phyloP scores from a whole-genome alignment of 2,797 vertebrate species.

The Malurus leucopterus region DNA sequence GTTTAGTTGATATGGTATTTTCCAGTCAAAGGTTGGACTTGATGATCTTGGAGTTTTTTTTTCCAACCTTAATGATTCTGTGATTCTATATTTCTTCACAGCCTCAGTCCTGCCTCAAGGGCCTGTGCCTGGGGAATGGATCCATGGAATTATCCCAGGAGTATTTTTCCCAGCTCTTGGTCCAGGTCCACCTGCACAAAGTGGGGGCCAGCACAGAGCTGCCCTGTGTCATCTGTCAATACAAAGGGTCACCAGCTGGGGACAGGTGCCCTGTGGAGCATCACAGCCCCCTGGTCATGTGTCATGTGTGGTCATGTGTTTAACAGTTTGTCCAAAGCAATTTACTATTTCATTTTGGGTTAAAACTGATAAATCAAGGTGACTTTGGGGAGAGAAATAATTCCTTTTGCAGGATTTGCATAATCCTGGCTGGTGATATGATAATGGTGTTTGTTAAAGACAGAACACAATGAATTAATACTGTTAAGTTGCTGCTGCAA shows the following conservation, averaged over 20 bases:
- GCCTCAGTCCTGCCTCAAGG: background rate
- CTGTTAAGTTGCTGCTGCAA: constrained; percentile 73
- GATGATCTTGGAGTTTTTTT: background rate
- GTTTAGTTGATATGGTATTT: background rate
- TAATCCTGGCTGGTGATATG: constrained; percentile 77
- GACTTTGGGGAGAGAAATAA: constrained; percentile 71
- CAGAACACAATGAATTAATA: constrained; percentile 78
- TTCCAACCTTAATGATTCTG: background rate
- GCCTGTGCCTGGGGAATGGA: background rate
- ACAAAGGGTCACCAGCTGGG: background rate
- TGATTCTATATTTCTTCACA: background rate
- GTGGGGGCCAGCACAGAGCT: background rate
- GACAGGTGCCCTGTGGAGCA: background rate
- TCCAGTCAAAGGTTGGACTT: background rate
- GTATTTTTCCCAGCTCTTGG: background rate
- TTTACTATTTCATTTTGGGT: constrained; percentile 29
- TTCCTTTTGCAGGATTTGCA: constrained; percentile 72
- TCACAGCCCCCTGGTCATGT: background rate
- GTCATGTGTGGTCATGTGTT: background rate
- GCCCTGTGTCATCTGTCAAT: background rate
- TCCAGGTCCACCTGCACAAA: background rate
- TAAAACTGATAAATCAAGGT: constrained; percentile 75
- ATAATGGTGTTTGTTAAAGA: constrained; percentile 82
- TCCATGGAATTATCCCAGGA: background rate
- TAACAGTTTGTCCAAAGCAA: constrained; percentile 18